Evolutionary conservation across 1,140 invertebrate species (phyloP).

Genomic region (Diploscapter pachys): DNA sequence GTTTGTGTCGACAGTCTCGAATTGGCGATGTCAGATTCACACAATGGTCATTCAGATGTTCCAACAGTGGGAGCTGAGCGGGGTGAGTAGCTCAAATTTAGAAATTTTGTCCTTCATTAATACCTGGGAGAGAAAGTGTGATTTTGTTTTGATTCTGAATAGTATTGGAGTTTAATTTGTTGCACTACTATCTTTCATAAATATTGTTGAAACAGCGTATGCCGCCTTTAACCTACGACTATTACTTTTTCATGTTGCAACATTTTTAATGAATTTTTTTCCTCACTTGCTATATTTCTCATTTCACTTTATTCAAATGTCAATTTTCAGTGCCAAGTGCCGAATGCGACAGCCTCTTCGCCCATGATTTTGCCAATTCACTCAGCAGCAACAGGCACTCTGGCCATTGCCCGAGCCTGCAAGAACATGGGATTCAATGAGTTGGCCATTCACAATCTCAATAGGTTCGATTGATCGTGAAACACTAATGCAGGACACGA

Average conservation of each 20-base stretch:
- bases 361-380: constrained; percentile 26
- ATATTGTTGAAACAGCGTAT: too few species aligned
- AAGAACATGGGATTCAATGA: constrained; percentile 10
- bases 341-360: neutral
- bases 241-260: too few species aligned
- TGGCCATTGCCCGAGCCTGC: constrained; percentile 6
- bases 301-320: neutral
- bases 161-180: too few species aligned
- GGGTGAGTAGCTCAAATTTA: neutral
- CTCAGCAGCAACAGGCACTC: constrained; percentile 15
- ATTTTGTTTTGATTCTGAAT: too few species aligned
- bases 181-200: too few species aligned
- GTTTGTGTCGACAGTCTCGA: constrained; percentile 7
- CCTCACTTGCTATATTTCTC: neutral
- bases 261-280: neutral
- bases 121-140: too few species aligned
- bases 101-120: neutral
- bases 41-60: constrained; percentile 22
- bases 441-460: constrained; percentile 13
- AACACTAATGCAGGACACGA: neutral
- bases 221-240: too few species aligned
- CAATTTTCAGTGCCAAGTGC: neutral
- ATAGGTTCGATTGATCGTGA: constrained; percentile 6
- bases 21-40: constrained; percentile 30
- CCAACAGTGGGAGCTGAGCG: constrained; percentile 16